These are phyloP conservation scores for Eremophila alpestris DNA, from an alignment of 2,797 vertebrate species.

Conservation along the genomic window DNA sequence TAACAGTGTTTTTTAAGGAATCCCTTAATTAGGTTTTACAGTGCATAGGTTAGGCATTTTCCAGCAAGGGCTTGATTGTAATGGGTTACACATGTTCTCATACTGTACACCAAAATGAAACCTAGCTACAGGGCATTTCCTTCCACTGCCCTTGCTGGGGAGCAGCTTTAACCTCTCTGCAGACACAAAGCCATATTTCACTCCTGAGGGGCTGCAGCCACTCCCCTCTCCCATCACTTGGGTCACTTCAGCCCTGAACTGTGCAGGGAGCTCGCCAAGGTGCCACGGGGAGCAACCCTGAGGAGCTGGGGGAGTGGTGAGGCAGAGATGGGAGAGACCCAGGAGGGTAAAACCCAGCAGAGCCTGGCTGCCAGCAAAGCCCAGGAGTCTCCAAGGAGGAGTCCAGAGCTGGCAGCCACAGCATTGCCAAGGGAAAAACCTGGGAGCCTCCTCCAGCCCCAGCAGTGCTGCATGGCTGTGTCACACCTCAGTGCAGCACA, in stretches of 20 bases:
- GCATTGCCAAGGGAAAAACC: not conserved
- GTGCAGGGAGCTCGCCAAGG: not conserved
- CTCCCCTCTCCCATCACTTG: not conserved
- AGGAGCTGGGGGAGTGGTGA: not conserved
- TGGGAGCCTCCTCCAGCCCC: not conserved
- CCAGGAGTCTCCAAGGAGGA: not conserved
- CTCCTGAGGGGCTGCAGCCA: not conserved
- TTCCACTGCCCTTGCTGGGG: slow-evolving; percentile 56
- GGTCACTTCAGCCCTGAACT: not conserved
- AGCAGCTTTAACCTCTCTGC: slow-evolving; percentile 45
- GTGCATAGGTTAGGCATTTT: slow-evolving; percentile 71
- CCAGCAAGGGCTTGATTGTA: slow-evolving; percentile 65
- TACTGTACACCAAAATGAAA: slow-evolving; percentile 59
- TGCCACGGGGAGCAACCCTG: not conserved
- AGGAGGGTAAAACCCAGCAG: not conserved
- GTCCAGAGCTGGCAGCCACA: accelerated
- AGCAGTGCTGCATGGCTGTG: not conserved
- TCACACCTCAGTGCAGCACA: not conserved
- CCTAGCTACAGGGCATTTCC: slow-evolving; percentile 68
- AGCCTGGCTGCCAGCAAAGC: not conserved
- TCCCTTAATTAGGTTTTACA: slow-evolving; percentile 69
- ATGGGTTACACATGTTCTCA: slow-evolving; percentile 67
- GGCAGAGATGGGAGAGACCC: not conserved
- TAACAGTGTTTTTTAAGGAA: slow-evolving; percentile 62
- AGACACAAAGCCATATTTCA: slow-evolving; percentile 61